Conservation (phyloP, 2,888 invertebrate species). For the Ochropacha duplaris region DNA sequence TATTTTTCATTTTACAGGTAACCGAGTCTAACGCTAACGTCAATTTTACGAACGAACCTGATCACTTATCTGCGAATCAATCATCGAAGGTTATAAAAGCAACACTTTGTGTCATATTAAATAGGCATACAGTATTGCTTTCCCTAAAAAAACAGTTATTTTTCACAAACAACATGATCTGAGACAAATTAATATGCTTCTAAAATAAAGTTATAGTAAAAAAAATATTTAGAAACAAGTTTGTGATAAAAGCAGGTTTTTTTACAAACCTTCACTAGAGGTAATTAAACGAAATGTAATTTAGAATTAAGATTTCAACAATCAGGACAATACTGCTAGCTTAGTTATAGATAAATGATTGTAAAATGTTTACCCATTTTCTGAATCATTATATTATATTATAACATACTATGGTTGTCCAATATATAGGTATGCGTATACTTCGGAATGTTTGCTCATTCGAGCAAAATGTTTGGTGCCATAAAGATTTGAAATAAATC, state of each 20-base stretch:
- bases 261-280: background rate
- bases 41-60: slow-evolving; percentile 13
- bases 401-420: slow-evolving; percentile 3
- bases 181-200: background rate
- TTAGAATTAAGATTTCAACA: slow-evolving; percentile 49
- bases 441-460: slow-evolving; percentile 26
- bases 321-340: slow-evolving; percentile 52
- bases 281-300: slow-evolving; percentile 9
- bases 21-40: slow-evolving; percentile 10
- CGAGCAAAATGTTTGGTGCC: slow-evolving; percentile 55
- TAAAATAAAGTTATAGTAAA: background rate
- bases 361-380: slow-evolving; percentile 5
- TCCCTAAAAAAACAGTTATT: background rate
- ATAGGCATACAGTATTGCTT: background rate
- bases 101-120: slow-evolving; percentile 1
- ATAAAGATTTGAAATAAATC: slow-evolving; percentile 37
- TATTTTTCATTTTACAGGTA: slow-evolving; percentile 14
- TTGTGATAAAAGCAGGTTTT: slow-evolving; percentile 1
- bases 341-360: slow-evolving; percentile 33
- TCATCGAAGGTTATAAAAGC: background rate
- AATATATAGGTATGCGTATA: slow-evolving; percentile 24
- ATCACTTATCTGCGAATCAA: slow-evolving; percentile 6
- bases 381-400: background rate
- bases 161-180: background rate
- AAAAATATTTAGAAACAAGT: background rate